phyloP scores from a whole-genome alignment of 2,113 vertebrate species.

The Progne subis region DNA sequence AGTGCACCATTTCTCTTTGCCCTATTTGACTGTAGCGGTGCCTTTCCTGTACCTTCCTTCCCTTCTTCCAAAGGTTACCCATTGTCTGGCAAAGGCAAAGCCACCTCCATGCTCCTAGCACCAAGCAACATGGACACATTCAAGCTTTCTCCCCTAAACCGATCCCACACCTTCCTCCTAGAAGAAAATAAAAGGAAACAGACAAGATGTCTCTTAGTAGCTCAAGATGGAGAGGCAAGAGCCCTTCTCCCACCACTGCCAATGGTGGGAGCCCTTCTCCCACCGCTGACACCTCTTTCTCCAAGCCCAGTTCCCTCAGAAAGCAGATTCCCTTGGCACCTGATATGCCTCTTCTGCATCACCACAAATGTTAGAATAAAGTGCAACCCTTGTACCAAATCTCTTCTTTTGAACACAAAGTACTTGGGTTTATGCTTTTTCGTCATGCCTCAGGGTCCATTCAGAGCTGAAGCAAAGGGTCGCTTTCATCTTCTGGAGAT shows the following conservation, averaged over 20 bases:
- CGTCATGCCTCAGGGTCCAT: not conserved
- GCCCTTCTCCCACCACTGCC: not conserved
- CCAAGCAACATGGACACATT: not conserved
- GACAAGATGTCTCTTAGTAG: not conserved
- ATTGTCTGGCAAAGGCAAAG: not conserved
- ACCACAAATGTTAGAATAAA: not conserved
- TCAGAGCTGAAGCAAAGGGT: not conserved
- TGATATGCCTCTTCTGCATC: not conserved
- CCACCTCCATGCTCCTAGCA: not conserved
- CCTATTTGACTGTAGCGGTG: accelerated
- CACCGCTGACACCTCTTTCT: not conserved
- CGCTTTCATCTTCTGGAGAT: not conserved
- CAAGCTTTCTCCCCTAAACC: not conserved
- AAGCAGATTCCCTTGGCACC: not conserved
- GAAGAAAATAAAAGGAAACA: not conserved
- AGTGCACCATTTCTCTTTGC: not conserved
- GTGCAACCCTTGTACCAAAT: not conserved
- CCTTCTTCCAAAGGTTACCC: not conserved
- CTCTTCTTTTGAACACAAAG: not conserved
- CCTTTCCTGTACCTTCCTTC: not conserved
- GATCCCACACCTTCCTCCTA: not conserved
- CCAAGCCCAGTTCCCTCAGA: not conserved
- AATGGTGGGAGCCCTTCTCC: not conserved
- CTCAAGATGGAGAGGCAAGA: not conserved
- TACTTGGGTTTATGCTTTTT: not conserved